Base-by-base conservation (phyloP, 2,797 vertebrate genomes). In the Antrozous pallidus region DNA sequence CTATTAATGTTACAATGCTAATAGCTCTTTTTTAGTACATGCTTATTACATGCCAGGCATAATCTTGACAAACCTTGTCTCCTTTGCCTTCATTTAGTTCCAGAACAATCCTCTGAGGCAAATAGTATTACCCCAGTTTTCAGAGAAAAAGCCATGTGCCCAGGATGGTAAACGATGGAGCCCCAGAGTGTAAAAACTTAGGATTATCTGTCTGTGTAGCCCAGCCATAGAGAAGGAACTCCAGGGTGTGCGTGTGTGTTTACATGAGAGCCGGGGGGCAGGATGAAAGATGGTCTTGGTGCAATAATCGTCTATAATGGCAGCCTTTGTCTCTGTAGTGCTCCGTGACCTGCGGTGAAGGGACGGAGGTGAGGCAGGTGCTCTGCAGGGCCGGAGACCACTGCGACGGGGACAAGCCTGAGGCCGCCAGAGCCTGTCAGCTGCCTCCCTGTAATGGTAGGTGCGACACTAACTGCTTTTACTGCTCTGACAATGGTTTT, bases 311-410 rank as follows among this genome's bases (percentile, higher is more conserved):
- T 47, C 78, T 45, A 0, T 81, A 88, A 93, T 49, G 6, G 20
- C 22, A 73, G 18, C 71, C n/a, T 96, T 89, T 97, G 42, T 79
- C 67, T 63, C 54, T 63, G 0, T 74, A 99, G 99, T 99, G 99
- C 92, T 99, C 99, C 0, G 99, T 99, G 94, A 99, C 99, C 47
- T 99, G 99, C 0, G 99, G 99, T 0, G 99, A 99, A 92, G 99
- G 99, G 24, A 98, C 98, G 0, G 98, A 99, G 95, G 97, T 97
- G 82, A 98, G 99, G 47, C 97, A 98, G 97, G 98, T 99, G 51
- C 98, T 98, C 1, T 99, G 99, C 95, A 98, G 99, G 0, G 97
- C 98, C 0, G 98, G 99, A 61, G 99, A 99, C 94, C 99, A 98
- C 1, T 99, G 99, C 8, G 97, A 97, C 0, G 99, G 99, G 0